Conservation (phyloP, 2,797 vertebrate genomes). For the Ispidina lecontei region DNA sequence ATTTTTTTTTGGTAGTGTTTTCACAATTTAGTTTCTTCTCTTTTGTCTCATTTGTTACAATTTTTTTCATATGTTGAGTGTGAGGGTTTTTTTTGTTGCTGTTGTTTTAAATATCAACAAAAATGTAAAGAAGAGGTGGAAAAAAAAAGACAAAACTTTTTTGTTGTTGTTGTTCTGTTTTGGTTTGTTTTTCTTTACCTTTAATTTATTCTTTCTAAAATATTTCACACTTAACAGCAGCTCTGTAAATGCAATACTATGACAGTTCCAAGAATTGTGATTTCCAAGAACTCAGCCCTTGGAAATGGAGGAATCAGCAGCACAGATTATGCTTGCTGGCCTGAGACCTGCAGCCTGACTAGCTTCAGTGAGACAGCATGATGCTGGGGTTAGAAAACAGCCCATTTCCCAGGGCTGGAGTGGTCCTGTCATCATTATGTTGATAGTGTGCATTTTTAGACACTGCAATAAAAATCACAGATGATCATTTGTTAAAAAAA, state of each 20-base stretch:
- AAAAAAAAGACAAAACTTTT: neutral
- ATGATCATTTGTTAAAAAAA: neutral
- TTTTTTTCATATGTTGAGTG: neutral
- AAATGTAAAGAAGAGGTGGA: neutral
- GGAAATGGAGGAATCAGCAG: neutral
- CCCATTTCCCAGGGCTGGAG: neutral
- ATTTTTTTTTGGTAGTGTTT: neutral
- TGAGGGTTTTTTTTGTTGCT: too few relatives aligned
- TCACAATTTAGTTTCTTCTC: neutral
- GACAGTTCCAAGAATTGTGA: neutral
- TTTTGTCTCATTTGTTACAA: neutral
- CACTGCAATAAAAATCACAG: neutral
- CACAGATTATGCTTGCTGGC: neutral
- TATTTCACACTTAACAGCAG: neutral
- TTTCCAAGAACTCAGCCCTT: neutral
- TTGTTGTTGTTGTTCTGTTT: neutral
- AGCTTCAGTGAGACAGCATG: rapidly evolving
- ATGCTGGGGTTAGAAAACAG: neutral
- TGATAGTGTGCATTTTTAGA: neutral
- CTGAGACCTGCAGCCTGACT: neutral
- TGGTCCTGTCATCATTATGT: neutral
- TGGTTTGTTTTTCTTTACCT: neutral
- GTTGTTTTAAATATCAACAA: neutral
- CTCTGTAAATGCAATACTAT: neutral
- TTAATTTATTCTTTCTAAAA: neutral